Base-by-base conservation (phyloP, 2,797 vertebrate species). In the Melanotaenia maccullochi region DNA sequence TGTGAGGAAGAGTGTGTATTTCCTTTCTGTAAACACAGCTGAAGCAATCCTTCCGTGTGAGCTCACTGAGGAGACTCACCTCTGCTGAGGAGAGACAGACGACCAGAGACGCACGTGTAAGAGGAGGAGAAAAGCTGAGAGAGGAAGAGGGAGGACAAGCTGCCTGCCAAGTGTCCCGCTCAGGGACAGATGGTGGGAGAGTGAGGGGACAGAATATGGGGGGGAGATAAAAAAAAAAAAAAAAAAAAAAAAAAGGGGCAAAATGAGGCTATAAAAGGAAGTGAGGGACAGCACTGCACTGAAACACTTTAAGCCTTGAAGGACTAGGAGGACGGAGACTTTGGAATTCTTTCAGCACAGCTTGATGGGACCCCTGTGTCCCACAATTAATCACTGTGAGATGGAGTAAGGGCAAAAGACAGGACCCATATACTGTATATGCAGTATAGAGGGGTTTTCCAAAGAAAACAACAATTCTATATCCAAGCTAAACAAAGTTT, bases 211-310 rank as follows among this genome's bases (percentile, higher is more conserved):
- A 84, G 72, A 83, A 79, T 75, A 85, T 68, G 61, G 57, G 52
- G 42, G 47, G 9, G n/a, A 9, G 9, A 5, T 16, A 55, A 67
- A 75, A 56, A 57, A 70, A 85, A 73, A 84, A 65, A 82, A 32
- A 4, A 42, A 55, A 65, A 75, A 56, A 60, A 70, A 86, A 73
- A 84, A 65, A 71, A 82, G 83, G 35, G 71, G 78, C 76, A 68
- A 62, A 68, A 77, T 52, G 64, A 85, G 75, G 38, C 92, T 92
- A 93, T 92, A 92, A 91, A 92, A 92, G 91, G 91, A 87, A 91
- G 79, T 55, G 58, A 83, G 74, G 74, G 73, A 81, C 38, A 25
- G 75, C 51, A 73, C 33, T 30, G 57, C 38, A 35, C 60, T 60
- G 68, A 49, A 74, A 75, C 69, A 74, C 77, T 57, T 54, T 54